These are phyloP conservation scores for Oeneis ivallda DNA, from an alignment of 2,888 invertebrate genomes.

Conservation along the genomic window DNA sequence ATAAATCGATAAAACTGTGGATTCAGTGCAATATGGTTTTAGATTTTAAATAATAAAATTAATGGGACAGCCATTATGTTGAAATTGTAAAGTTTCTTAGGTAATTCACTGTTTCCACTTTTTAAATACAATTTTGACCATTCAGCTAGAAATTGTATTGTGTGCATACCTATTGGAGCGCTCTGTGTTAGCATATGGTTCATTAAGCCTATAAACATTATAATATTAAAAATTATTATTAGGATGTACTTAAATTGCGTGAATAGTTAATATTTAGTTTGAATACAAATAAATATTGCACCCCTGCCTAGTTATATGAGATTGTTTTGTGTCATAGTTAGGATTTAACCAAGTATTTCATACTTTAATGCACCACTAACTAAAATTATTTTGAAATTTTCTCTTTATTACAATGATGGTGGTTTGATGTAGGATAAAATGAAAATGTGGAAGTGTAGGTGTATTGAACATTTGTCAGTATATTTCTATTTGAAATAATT, in stretches of 20 bases:
- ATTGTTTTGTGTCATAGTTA: constrained; percentile 63
- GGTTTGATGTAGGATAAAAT: constrained; percentile 74
- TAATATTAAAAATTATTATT: constrained; percentile 52
- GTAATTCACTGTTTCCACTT: background rate
- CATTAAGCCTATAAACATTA: constrained; percentile 51
- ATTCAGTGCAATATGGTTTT: constrained; percentile 68
- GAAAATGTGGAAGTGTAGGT: constrained; percentile 72
- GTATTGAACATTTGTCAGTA: constrained; percentile 75
- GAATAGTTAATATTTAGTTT: constrained; percentile 57
- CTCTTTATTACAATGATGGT: constrained; percentile 65
- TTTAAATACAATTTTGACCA: constrained; percentile 49
- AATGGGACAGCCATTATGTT: constrained; percentile 17
- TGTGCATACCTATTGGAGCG: constrained; percentile 38
- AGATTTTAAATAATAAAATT: constrained; percentile 20
- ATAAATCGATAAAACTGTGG: constrained; percentile 49
- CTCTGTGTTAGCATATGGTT: constrained; percentile 50
- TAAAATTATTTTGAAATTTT: constrained; percentile 59
- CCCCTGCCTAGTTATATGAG: constrained; percentile 59
- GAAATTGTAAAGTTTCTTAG: constrained; percentile 14
- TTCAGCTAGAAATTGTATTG: constrained; percentile 57
- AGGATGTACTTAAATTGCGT: constrained; percentile 56
- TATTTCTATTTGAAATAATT: constrained; percentile 77
- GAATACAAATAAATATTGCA: constrained; percentile 59
- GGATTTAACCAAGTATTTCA: constrained; percentile 54
- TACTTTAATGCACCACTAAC: constrained; percentile 60